Conservation (phyloP, 2,888 invertebrate genomes). For the Corbicula japonica region DNA sequence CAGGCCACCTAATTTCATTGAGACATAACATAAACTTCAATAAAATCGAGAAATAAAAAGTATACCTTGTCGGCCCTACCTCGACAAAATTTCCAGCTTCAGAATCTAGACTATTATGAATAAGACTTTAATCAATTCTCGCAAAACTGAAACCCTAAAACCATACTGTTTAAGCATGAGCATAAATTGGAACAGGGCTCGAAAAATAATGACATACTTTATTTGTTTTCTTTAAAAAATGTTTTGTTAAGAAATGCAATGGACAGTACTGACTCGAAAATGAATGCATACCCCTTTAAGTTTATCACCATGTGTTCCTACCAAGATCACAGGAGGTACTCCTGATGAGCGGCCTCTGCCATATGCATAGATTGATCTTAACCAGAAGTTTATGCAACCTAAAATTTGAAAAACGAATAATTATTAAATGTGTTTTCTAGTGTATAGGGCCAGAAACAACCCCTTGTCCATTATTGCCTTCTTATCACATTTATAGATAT, state of each 20-base stretch:
- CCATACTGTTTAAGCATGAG: neutral
- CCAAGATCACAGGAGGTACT: slow-evolving; percentile 48
- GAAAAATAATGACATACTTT: neutral
- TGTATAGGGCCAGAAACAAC: neutral
- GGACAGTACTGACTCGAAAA: neutral
- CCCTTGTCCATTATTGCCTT: neutral
- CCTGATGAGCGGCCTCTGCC: slow-evolving; percentile 36
- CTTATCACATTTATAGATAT: neutral
- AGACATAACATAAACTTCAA: no score
- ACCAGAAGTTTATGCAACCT: slow-evolving; percentile 60
- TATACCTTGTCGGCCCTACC: no score
- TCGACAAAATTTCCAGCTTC: no score
- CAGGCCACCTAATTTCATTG: no score
- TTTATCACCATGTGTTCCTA: slow-evolving; percentile 56
- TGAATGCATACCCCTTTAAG: slow-evolving; percentile 36
- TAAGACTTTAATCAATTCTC: neutral
- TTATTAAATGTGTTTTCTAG: neutral
- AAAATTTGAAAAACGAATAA: neutral
- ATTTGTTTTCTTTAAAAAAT: neutral
- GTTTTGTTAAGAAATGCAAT: neutral
- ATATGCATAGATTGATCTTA: slow-evolving; percentile 56
- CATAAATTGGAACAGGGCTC: neutral
- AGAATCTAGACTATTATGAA: neutral
- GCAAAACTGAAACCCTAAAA: neutral
- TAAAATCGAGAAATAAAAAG: no score